Base-by-base conservation (phyloP, 2,797 vertebrate species). In the Hephaestus fuliginosus region DNA sequence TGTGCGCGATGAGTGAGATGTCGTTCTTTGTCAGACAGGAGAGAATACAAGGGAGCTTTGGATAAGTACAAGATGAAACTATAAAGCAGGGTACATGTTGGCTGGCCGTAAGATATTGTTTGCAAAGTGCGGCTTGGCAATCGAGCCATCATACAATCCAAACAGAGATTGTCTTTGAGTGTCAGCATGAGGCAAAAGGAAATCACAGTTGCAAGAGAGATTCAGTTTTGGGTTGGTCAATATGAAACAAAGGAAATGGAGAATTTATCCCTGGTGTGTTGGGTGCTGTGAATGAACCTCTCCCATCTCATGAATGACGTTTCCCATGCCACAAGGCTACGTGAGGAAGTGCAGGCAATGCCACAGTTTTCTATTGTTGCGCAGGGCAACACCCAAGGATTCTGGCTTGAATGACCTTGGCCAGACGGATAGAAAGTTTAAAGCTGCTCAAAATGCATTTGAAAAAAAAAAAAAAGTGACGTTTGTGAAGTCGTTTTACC, bases 281-380 rank as follows among this genome's bases (percentile, higher is more conserved):
- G 36, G 70, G 76, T 58, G 18, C 44, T 30, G 56, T 78, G 84
- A 90, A 83, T 74, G 41, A 88, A 86, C 82, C 63, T 86, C 86
- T 82, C 82, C 88, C 69, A 17, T 76, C 44, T 69, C 53, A 39
- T 69, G 44, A 78, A 55, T 71, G 58, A 74, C 76, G 25, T 86
- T 74, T 87, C 79, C 84, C 81, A 78, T 79, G 57, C 56, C 44
- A 53, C 8, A 41, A 46, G 82, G 68, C 88, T 94, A 90, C 80
- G 89, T 95, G 95, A 89, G 80, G 80, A 89, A 89, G n/a, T 62
- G 72, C 82, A 85, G 57, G 86, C 79, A 78, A 46, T 78, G 64
- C 60, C 78, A 64, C 30, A 9, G 7, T 76, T 75, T 82, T 71
- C 67, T 52, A 79, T 83, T 82, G 64, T 85, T 80, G 58, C 66